These are phyloP conservation scores for Oppia nitens DNA, from an alignment of 1,140 invertebrate genomes.

Conservation along the genomic window DNA sequence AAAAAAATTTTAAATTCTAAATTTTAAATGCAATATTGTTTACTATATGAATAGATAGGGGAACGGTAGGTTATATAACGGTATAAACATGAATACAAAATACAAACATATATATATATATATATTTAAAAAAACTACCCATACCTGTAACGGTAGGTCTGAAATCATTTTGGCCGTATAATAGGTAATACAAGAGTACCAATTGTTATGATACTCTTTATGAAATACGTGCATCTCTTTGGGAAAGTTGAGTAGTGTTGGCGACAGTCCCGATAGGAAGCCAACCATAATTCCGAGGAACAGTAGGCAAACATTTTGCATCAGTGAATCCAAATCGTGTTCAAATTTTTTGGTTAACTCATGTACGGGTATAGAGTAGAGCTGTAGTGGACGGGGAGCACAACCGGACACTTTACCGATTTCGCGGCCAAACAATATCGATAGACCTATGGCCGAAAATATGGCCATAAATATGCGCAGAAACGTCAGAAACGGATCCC, in stretches of 20 bases:
- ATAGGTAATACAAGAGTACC: conserved; percentile 93
- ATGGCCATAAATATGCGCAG: conserved; percentile 6
- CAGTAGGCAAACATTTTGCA: conserved; percentile 63
- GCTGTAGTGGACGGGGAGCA: not conserved
- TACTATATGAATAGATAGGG: no score
- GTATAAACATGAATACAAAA: no score
- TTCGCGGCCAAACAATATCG: conserved; percentile 4
- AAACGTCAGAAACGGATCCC: conserved; percentile 3
- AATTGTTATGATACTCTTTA: conserved; percentile 88
- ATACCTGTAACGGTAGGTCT: conserved; percentile 77
- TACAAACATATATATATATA: no score
- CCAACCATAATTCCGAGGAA: conserved; percentile 90
- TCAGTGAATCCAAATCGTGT: not conserved
- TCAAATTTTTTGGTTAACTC: not conserved
- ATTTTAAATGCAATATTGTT: no score
- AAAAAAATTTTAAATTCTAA: no score
- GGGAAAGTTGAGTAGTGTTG: conserved; percentile 89
- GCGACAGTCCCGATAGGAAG: conserved; percentile 92
- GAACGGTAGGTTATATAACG: no score
- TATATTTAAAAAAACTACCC: not conserved
- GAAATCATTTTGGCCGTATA: conserved; percentile 87
- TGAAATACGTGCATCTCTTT: conserved; percentile 42
- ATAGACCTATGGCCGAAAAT: conserved; percentile 25
- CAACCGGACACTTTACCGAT: conserved; percentile 14
- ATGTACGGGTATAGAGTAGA: not conserved